Base-by-base conservation (phyloP, 1,140 invertebrate genomes). In the Drosophila prosaltans region DNA sequence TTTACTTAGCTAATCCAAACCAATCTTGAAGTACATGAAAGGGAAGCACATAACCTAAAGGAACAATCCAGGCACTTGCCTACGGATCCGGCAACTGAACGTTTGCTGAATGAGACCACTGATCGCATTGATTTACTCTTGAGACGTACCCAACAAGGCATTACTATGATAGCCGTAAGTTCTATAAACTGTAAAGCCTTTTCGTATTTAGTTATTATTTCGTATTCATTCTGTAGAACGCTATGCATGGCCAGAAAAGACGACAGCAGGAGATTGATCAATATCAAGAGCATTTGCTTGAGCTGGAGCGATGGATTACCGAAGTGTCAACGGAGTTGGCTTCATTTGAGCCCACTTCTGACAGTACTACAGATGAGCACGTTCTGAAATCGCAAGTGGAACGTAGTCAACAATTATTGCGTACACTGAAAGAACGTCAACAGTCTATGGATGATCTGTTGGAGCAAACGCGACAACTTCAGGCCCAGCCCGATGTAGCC, bases 271-370 rank as follows among this genome's bases (percentile, higher is more conserved):
- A 96, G 85, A 91, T 95, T 8, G 80, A 93, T 24, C 75, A 93
- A 43, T 96, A 96, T 74, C 94, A 94, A 89, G 81, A 92, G 58
- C 93, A 95, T 78, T 92, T 96, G 41, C 93, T 93, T 40, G 94
- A 95, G 81, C 93, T 95, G 0, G 95, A 95, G 76, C 81, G 91
- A 43, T 96, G 95, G 95, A 90, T 96, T 16, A 85, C 92, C 84
- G 92, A 70, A 84, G 92, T 91, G 6, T 80, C 85, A 16, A 75
- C 74, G 0, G 85, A 92, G 57, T 45, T 90, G 24, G 86, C 88
- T 11, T 79, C 78, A 7, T 82, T 89, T 3, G 90, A 91, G 61
- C 65, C 84, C n/a, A 92, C 81, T 0, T 16, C 79, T 3, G 80
- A 90, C 4, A 88, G 82, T 61, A 90, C 69, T 39, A 78, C 51